A percentile compares a stretch with the other conserved stretches of the same genome.
phyloP scores from a whole-genome alignment of 2,797 vertebrate species.

The Coilia nasus region DNA sequence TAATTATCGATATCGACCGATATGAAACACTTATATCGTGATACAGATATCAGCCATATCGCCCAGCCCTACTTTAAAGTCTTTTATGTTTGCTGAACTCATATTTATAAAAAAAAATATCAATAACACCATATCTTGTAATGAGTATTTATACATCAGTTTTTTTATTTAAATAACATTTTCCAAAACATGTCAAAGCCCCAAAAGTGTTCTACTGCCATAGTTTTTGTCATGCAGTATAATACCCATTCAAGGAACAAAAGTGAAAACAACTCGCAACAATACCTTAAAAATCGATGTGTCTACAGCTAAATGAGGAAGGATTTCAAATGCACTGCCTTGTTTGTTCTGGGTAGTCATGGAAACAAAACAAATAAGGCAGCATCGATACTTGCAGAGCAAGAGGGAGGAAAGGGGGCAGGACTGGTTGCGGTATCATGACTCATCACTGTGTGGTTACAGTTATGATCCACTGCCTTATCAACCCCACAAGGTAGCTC shows the following conservation, averaged over 20 bases:
- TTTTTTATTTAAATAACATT: too few relatives aligned
- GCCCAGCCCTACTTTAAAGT: not conserved
- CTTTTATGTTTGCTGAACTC: too few relatives aligned
- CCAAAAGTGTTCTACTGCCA: too few relatives aligned
- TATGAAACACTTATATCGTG: too few relatives aligned
- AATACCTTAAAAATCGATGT: not conserved
- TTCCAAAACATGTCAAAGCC: too few relatives aligned
- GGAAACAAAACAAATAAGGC: slow-evolving; percentile 57
- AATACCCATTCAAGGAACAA: not conserved
- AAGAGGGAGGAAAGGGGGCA: slow-evolving; percentile 27
- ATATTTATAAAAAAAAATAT: too few relatives aligned
- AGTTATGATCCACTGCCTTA: slow-evolving; percentile 20
- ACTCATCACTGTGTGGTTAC: slow-evolving; percentile 30
- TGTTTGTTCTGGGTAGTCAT: slow-evolving; percentile 59
- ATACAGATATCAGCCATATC: too few relatives aligned
- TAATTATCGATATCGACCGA: too few relatives aligned
- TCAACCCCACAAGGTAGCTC: slow-evolving; percentile 22
- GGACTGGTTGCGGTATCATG: slow-evolving; percentile 44
- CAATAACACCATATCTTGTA: too few relatives aligned
- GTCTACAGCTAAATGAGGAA: not conserved
- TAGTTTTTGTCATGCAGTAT: not conserved
- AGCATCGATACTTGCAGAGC: slow-evolving; percentile 48
- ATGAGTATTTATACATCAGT: too few relatives aligned
- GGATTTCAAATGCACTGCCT: slow-evolving; percentile 43
- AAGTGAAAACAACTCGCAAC: not conserved